Evolutionary conservation across 2,888 invertebrate species (phyloP).

Genomic region (Tridacna gigas): DNA sequence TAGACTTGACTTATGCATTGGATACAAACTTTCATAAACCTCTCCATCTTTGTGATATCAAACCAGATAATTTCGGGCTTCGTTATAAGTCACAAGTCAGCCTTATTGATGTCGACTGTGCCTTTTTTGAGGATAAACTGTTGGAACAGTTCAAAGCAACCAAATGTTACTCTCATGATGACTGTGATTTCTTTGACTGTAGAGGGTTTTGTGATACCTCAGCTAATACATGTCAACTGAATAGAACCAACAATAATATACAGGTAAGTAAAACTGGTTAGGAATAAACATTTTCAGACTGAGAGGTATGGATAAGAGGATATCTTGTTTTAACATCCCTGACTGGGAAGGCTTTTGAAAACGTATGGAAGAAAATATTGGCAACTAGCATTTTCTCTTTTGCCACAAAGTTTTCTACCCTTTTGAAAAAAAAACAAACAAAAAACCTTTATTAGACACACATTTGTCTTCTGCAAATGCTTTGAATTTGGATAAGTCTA

Average conservation of each 20-base stretch:
- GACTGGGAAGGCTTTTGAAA: neutral
- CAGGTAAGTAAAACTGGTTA: constrained; percentile 86
- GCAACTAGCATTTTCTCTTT: too few relatives aligned
- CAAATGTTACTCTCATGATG: constrained; percentile 87
- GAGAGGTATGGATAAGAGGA: too few relatives aligned
- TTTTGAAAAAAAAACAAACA: too few relatives aligned
- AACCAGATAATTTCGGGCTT: constrained; percentile 89
- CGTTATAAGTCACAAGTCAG: constrained; percentile 83
- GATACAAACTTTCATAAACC: constrained; percentile 88
- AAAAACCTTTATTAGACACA: too few relatives aligned
- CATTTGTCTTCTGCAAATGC: too few relatives aligned
- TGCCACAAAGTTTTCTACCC: too few relatives aligned
- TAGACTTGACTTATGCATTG: constrained; percentile 88
- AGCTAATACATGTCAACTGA: constrained; percentile 86
- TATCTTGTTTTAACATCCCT: neutral
- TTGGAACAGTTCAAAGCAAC: constrained; percentile 55
- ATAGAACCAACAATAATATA: constrained; percentile 89
- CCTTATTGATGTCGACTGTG: constrained; percentile 89
- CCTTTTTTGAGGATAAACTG: constrained; percentile 87
- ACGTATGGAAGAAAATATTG: neutral
- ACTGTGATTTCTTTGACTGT: constrained; percentile 90
- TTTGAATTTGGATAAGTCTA: too few relatives aligned
- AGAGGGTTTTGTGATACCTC: constrained; percentile 87
- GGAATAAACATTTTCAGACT: too few relatives aligned
- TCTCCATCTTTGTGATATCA: constrained; percentile 89